A percentile compares a stretch with the other conserved stretches of the same genome.
phyloP scores from a whole-genome alignment of 2,888 invertebrate genomes.

The Cyrtodaria siliqua region DNA sequence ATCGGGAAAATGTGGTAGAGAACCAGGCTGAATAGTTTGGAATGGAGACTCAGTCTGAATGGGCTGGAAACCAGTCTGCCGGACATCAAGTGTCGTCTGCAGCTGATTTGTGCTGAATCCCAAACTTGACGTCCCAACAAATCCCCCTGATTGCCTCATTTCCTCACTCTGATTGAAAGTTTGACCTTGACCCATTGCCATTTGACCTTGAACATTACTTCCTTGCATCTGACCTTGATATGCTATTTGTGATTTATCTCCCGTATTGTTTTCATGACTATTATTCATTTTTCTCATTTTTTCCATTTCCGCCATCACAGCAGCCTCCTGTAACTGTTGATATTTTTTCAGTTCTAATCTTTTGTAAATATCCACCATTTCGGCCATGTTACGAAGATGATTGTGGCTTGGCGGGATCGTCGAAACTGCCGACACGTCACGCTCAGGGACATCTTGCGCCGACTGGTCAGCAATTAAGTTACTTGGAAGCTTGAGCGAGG shows the following conservation, averaged over 20 bases:
- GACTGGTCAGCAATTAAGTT: conserved; percentile 13
- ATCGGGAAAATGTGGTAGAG: not conserved
- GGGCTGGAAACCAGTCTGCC: no score
- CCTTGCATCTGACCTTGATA: conserved; percentile 15
- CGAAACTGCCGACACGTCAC: conserved; percentile 59
- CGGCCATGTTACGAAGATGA: conserved; percentile 59
- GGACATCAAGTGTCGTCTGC: no score
- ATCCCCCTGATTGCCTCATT: conserved; percentile 33
- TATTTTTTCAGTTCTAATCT: conserved; percentile 49
- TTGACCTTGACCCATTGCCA: conserved; percentile 5
- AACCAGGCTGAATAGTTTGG: conserved; percentile 17
- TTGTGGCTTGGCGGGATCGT: conserved; percentile 46
- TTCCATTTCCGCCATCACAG: conserved; percentile 42
- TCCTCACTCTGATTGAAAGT: not conserved
- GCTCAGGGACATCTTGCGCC: conserved; percentile 65
- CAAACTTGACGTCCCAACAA: conserved; percentile 34
- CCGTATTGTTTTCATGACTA: not conserved
- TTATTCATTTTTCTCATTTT: conserved; percentile 27
- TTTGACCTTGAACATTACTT: conserved; percentile 9
- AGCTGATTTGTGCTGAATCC: conserved; percentile 20
- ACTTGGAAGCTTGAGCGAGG: conserved; percentile 42
- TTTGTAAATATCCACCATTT: conserved; percentile 63
- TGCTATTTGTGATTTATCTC: not conserved
- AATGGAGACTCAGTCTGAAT: conserved; percentile 26
- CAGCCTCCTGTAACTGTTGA: conserved; percentile 48